Base-by-base conservation (phyloP, 2,797 vertebrate genomes). In the Vespertilio murinus region DNA sequence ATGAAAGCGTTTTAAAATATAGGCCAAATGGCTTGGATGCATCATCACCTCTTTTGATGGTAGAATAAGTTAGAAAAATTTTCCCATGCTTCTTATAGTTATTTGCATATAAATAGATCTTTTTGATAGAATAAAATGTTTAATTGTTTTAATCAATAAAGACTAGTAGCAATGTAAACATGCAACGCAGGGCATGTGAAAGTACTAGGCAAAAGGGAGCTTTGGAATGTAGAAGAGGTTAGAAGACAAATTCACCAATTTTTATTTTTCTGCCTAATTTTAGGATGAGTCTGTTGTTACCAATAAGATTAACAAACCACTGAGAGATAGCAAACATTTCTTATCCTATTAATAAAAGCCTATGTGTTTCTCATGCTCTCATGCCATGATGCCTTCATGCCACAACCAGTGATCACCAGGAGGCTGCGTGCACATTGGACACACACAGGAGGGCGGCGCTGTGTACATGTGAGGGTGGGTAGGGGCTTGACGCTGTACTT, bases 1-100 rank as follows among this genome's bases (percentile, higher is more conserved):
- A 70, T 49, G 33, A 91, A 69, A 86, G 5, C 2, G 52, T 90
- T 92, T 88, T 49, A 90, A 92, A 97, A 91, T 82, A 84, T 54
- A 95, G 7, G 25, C 3, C 54, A 83, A 92, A 85, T 87, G 0
- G 3, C 87, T 91, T 80, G 47, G 84, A 92, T 84, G 33, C 8
- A 42, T 92, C 35, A 86, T 81, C 33, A 75, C 5, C 90, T 77
- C 42, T 85, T 88, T 35, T 56, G n/a, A 3, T 65, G 23, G 28
- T 70, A 52, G 30, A 69, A 38, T 77, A 94, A 65, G 8, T 71
- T 89, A 93, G 67, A 67, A 33, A 56, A 65, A 92, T 85, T 67
- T n/a, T 11, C 5, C 25, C 30, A 59, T 49, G 11, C 6, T 92
- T 67, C 45, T 30, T 5, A 47, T 18, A 47, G 1, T 35, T 16